Base-by-base conservation (phyloP, 92 coral and sea anemone species). In the Metridium senile region DNA sequence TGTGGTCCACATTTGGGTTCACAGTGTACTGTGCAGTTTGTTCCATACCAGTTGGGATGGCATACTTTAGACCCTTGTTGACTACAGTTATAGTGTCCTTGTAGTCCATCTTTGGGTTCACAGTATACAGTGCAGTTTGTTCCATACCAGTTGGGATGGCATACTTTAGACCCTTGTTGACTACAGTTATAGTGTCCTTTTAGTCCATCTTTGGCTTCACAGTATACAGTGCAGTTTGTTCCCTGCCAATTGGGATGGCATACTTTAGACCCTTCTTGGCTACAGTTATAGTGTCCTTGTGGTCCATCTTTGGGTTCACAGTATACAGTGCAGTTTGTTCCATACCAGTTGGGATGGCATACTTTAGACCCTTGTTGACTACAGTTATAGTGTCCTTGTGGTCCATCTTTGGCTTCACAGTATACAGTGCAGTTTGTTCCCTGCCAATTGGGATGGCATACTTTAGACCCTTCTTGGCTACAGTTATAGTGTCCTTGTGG, bases 381-480 rank as follows among this genome's bases (percentile, higher is more conserved):
- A 39, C 49, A 39, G 6, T 6, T 39, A 13, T 39, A 39, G 13
- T 39, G 6, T 4, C 49, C 49, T 4, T 4, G 49, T 4, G 49
- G 13, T 39, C 8, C 49, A 39, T n/a, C n/a, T n/a, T n/a, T n/a
- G n/a, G n/a, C n/a, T n/a, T 39, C 49, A 39, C 49, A 39, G 13
- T 39, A 39, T 13, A 39, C 49, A 39, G 49, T 39, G 13, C 49
- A 39, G 13, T 13, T 82, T 82, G 19, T 13, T 7, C 93, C 97
- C 73, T 71, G 88, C 98, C 98, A 93, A 73, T 93, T 49, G 4
- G 49, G 34, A 56, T 62, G 74, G 72, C 96, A 93, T 16, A 79
- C 21, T 49, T 82, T 82, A 7, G 33, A 46, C 64, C 81, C 75
- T 27, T 6, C 28, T 9, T 68, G 10, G 64, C 74, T 80, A 26